Evolutionary conservation across 2,888 invertebrate genomes (phyloP).

Genomic region (Ormyrus thymus): DNA sequence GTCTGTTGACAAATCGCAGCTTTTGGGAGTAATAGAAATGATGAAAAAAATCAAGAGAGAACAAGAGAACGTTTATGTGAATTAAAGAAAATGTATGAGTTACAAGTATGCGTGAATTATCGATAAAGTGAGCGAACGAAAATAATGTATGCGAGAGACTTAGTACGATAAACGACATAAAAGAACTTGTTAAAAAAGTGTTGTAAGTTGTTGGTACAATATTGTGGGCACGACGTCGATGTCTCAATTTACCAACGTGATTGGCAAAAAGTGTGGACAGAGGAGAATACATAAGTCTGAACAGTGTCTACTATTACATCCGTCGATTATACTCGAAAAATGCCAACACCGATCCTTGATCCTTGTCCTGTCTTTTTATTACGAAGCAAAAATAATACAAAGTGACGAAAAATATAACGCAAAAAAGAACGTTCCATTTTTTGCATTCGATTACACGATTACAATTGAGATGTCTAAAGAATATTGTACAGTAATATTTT

Average conservation of each 20-base stretch:
- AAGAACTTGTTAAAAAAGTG: slow-evolving; percentile 65
- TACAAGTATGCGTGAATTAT: slow-evolving; percentile 41
- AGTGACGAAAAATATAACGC: slow-evolving; percentile 46
- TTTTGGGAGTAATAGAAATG: slow-evolving; percentile 65
- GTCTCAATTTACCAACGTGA: slow-evolving; percentile 64
- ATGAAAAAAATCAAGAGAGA: slow-evolving; percentile 50
- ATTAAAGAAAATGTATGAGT: slow-evolving; percentile 49
- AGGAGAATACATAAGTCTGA: slow-evolving; percentile 74
- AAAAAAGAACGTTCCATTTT: slow-evolving; percentile 53
- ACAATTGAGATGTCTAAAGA: slow-evolving; percentile 43
- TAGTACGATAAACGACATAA: slow-evolving; percentile 44
- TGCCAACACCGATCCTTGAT: slow-evolving; percentile 54
- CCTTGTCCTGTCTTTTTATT: slow-evolving; percentile 54
- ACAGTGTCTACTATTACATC: slow-evolving; percentile 71
- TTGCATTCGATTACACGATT: slow-evolving; percentile 50
- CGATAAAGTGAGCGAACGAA: slow-evolving; percentile 53
- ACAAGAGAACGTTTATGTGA: slow-evolving; percentile 55
- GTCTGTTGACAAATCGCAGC: slow-evolving; percentile 71
- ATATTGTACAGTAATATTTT: slow-evolving; percentile 55
- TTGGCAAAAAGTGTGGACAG: slow-evolving; percentile 67
- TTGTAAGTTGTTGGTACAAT: slow-evolving; percentile 69
- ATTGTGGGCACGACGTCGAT: slow-evolving; percentile 67
- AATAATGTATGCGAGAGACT: slow-evolving; percentile 50
- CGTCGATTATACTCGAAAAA: slow-evolving; percentile 64
- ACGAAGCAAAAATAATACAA: slow-evolving; percentile 30